These are phyloP conservation scores for Myotis vivesi DNA, from an alignment of 2,797 vertebrate genomes.

Conservation along the genomic window DNA sequence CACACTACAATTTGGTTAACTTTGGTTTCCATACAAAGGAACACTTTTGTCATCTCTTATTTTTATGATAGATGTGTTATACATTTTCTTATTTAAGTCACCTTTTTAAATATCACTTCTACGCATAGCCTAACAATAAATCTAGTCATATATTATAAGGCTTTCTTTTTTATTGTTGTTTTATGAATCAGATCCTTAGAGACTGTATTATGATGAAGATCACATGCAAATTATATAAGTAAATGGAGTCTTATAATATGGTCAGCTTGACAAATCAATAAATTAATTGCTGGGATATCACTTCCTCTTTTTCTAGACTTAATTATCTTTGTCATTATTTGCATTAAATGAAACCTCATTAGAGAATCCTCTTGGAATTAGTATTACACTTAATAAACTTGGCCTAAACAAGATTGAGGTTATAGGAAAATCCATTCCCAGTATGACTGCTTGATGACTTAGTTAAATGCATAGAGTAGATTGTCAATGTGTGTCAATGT, in stretches of 20 bases:
- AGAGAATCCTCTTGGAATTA: background rate
- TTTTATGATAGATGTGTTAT: background rate
- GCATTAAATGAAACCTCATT: constrained; percentile 24
- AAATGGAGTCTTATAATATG: background rate
- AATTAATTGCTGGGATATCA: background rate
- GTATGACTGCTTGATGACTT: background rate
- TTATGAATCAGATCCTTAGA: background rate
- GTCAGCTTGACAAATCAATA: constrained; percentile 18
- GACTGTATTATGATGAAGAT: background rate
- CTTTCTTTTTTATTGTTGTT: background rate
- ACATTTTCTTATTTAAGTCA: background rate
- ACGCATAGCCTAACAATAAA: background rate
- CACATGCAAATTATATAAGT: background rate
- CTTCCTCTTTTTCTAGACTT: background rate
- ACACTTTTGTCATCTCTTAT: background rate
- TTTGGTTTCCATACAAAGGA: background rate
- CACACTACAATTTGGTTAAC: background rate
- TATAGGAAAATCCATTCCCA: background rate
- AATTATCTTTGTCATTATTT: constrained; percentile 30
- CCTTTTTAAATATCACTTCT: background rate
- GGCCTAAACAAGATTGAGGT: background rate
- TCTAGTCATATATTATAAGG: background rate
- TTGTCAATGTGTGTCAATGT: background rate
- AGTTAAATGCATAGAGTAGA: background rate
- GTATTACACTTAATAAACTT: constrained; percentile 16